Evolutionary conservation across 2,113 vertebrate genomes (phyloP), one percentile per base, ranked within the genome.

Genomic region (Mesoclemmys tuberculata): DNA sequence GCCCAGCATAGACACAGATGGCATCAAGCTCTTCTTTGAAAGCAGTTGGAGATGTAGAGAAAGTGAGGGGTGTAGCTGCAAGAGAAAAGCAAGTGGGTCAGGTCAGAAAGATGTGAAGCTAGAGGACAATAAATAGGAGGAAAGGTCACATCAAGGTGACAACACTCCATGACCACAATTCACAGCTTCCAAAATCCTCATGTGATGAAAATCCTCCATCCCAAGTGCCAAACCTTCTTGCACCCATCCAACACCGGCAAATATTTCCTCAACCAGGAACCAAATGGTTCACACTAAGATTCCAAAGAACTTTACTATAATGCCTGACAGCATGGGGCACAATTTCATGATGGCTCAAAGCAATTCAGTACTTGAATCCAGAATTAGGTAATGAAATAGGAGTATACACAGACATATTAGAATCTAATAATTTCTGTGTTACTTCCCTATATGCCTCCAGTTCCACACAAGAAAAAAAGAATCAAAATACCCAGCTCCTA

Each of bases 11-110:
- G 52, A 92, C 88, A 89, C 3, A 14, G 52, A 1, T 54, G 93
- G 78, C 91, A 97, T 27, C 16, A 0, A 21, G 94, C 93, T 93
- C 95, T 95, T 93, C 94, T 94, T 13, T 93, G 89, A 95, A 96
- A 26, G 64, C 10, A 82, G 89, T 79, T 74, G 88, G 78, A 94
- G 44, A 80, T 26, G 52, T 41, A 55, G 2, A 2, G 68, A 44
- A 18, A 93, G n/a, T 9, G 10, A 74, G 11, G 64, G 52, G 4
- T 90, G 51, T n/a, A 86, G 31, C 64, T 82, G 56, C 81, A 71
- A n/a, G n/a, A 6, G 80, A 51, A 91, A 74, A 80, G 41, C 78
- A 24, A 51, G 55, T 2, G 24, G 44, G 44, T 49, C n/a, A 74
- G 54, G 18, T 16, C 78, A 83, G 56, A 52, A 54, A 82, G 55